Base-by-base conservation (phyloP, 2,113 vertebrate genomes). In the Ascaphus truei region DNA sequence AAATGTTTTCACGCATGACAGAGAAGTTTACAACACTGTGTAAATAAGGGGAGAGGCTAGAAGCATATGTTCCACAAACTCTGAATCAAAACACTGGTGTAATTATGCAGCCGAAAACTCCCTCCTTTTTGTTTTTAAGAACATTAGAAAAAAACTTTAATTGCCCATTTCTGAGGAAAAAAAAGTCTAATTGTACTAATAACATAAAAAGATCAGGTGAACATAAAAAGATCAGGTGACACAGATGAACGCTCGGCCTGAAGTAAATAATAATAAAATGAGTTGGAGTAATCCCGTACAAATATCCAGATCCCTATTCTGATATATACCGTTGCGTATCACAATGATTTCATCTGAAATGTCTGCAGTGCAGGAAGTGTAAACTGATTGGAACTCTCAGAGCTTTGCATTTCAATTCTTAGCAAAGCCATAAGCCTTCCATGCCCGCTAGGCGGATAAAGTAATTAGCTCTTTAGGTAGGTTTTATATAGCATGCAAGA, bases 401-500 rank as follows among this genome's bases (percentile, higher is more conserved):
- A 27, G 63, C 7, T 5, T 66, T 26, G 43, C 20, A 22, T 55
- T 55, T 55, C 51, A 66, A 34, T 25, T 25, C 25, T 33, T 50
- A 23, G 12, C 10, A 27, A 63, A 48, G 41, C 29, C 27, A 41
- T 52, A 53, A 65, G 29, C 34, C 62, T 55, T 30, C 25, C 25
- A 31, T 66, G 34, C 12, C 18, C 51, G 45, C 34, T 51, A 55
- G 34, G 34, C 50, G 43, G 63, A 37, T 52, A 27, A 48, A 56
- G 39, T 41, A 51, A 66, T 66, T 55, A 66, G 33, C 11, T 65
- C 37, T 23, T 47, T 50, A 36, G 63, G 43, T 55, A 41, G 51
- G 50, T 41, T 43, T 56, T 26, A 66, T 9, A 39, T 53, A 16
- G 27, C 22, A 15, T 64, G 30, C 39, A 29, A 22, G 3, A 34